Percentiles rank a stretch among this genome's conserved stretches.
Evolutionary conservation across 35 echinoderm and acorn worm species (phyloP).

Genomic region (Eucidaris tribuloides): DNA sequence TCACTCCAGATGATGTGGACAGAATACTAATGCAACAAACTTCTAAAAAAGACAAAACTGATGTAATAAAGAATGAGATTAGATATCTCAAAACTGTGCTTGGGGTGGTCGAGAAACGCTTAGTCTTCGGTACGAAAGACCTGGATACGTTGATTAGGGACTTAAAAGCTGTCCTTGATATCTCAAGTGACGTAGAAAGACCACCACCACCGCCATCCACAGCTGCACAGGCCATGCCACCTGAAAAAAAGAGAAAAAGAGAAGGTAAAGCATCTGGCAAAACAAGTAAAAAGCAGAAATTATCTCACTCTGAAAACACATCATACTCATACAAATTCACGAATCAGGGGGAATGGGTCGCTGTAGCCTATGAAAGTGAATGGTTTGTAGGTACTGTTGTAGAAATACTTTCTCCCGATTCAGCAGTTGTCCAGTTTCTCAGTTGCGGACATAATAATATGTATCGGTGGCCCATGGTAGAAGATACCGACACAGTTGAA

Average conservation of each 20-base stretch:
- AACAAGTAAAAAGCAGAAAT: not conserved
- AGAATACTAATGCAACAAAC: not conserved
- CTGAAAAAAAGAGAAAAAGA: not conserved
- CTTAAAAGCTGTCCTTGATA: not conserved
- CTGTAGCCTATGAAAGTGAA: constrained; percentile 34
- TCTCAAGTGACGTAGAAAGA: not conserved
- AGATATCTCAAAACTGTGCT: constrained; percentile 27
- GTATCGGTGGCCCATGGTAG: not conserved
- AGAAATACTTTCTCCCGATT: not conserved
- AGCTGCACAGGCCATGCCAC: not conserved
- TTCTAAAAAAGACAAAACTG: not conserved
- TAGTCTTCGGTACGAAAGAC: constrained; percentile 11
- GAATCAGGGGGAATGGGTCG: constrained; percentile 13
- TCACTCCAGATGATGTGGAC: not conserved
- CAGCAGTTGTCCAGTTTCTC: constrained; percentile 23
- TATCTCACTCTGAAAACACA: not conserved
- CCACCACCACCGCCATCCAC: not conserved
- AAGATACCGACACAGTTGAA: constrained; percentile 10
- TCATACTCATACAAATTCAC: constrained; percentile 13
- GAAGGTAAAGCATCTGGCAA: not conserved
- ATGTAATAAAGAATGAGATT: constrained; percentile 18
- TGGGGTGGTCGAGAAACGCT: not conserved
- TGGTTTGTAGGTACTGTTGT: constrained; percentile 40
- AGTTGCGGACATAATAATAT: not conserved
- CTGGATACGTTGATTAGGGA: not conserved